Conservation (phyloP, 2,888 invertebrate genomes). For the Macrosiphum euphorbiae region DNA sequence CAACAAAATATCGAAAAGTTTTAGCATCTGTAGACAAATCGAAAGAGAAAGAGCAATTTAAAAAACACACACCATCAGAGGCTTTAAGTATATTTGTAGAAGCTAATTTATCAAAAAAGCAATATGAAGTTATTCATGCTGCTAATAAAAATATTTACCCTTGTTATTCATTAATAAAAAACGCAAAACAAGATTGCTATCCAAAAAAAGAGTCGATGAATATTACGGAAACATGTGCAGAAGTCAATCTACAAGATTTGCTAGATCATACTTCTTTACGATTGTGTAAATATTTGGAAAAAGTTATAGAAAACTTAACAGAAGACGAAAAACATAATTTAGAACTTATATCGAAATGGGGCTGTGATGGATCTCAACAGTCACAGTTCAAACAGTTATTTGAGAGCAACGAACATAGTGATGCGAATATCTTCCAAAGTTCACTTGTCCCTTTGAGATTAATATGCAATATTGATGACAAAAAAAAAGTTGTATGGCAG, state of each 20-base stretch:
- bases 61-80: slow-evolving; percentile 38
- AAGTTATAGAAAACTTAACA: slow-evolving; percentile 47
- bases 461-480: slow-evolving; percentile 42
- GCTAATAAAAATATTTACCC: slow-evolving; percentile 49
- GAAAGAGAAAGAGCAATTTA: background rate
- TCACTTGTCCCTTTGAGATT: slow-evolving; percentile 67
- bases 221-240: slow-evolving; percentile 3
- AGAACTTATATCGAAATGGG: slow-evolving; percentile 68
- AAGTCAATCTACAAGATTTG: slow-evolving; percentile 9
- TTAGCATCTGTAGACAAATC: background rate
- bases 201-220: slow-evolving; percentile 4
- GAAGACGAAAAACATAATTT: slow-evolving; percentile 65
- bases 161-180: slow-evolving; percentile 37
- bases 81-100: slow-evolving; percentile 48
- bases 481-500: slow-evolving; percentile 67
- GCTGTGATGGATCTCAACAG: slow-evolving; percentile 68
- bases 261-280: slow-evolving; percentile 40
- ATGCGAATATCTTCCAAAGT: slow-evolving; percentile 69
- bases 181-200: slow-evolving; percentile 56
- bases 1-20: background rate
- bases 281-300: slow-evolving; percentile 21
- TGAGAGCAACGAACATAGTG: slow-evolving; percentile 66
- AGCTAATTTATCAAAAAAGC: slow-evolving; percentile 39
- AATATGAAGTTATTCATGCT: slow-evolving; percentile 48
- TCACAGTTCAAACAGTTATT: slow-evolving; percentile 68